Percentiles rank a stretch among this genome's conserved stretches.
Evolutionary conservation across 2,797 vertebrate species (phyloP).

Genomic region (Sylvilagus floridanus): DNA sequence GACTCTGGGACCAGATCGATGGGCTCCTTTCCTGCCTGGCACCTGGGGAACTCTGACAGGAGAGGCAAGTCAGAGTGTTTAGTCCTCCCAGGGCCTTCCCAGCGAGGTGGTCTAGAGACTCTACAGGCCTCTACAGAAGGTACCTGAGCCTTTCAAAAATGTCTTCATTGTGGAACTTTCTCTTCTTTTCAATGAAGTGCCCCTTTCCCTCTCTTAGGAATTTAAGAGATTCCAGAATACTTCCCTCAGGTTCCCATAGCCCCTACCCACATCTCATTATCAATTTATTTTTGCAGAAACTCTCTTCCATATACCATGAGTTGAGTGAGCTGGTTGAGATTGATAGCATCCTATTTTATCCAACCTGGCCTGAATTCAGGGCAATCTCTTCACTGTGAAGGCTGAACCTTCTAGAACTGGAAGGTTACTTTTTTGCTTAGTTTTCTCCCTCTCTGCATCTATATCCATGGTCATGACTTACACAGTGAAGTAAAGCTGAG

Average conservation of each 20-base stretch:
- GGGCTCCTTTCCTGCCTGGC: not conserved
- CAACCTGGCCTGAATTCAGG: not conserved
- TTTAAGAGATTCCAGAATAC: not conserved
- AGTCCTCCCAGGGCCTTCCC: not conserved
- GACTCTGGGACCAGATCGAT: not conserved
- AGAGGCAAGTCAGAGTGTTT: not conserved
- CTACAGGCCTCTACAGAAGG: not conserved
- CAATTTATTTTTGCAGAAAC: not conserved
- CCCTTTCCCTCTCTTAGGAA: not conserved
- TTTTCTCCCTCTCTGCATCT: not conserved
- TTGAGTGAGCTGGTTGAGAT: not conserved
- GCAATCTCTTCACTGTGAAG: not conserved
- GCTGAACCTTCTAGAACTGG: slow-evolving; percentile 26
- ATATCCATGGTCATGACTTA: not conserved
- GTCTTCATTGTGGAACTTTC: not conserved
- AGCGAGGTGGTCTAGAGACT: not conserved
- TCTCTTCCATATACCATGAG: not conserved
- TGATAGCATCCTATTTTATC: not conserved
- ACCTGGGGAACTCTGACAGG: not conserved
- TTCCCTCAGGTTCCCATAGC: not conserved
- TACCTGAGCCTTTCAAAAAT: not conserved
- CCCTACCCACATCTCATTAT: not conserved
- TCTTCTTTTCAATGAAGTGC: not conserved
- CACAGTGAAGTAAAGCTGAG: slow-evolving; percentile 23
- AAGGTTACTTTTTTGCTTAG: slow-evolving; percentile 36